Evolutionary conservation across 1,140 invertebrate species (phyloP), one percentile per base, ranked within the genome.

Genomic region (Nasonia longicornis): DNA sequence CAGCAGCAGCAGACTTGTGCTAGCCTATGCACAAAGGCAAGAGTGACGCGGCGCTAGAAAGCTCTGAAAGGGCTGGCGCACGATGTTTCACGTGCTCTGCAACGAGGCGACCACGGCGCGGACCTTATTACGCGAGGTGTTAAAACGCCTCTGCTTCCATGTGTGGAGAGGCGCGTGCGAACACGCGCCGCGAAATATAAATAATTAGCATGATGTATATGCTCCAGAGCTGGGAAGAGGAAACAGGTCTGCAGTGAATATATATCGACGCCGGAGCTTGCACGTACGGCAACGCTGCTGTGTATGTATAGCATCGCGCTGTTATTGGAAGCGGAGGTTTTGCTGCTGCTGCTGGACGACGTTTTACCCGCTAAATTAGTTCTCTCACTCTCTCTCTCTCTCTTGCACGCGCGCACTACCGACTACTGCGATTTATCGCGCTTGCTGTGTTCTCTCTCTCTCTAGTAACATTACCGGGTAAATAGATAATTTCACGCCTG

Each of bases 121-220:
- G 35, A 71, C 35, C 70, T 71, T 31, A 71, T 71, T 71, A 71
- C 31, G 70, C 70, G 20, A 31, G 31, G 31, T 35, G 70, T 42
- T 69, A 71, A 71, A 71, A 42, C 38, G 66, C 16, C 35, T 71
- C 31, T 10, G 11, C 26, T 20, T 0, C 20, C n/a, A 0, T 64
- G 2, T 26, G 63, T 22, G 64, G 64, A 69, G 26, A n/a, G 11
- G 10, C 35, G 31, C 16, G 4, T 70, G 14, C 16, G 11, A 38
- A n/a, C 29, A 0, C 38, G 79, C 78, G 78, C 10, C 82, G 81
- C 85, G 85, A 87, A 88, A 87, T 88, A 89, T 89, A 88, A 89
- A 89, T 90, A 89, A 89, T 90, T 89, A 89, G 86, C 78, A 85
- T 86, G 86, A 88, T 87, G 84, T 86, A 88, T 84, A 82, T 81